These are phyloP conservation scores for Heliconius melpomene DNA, from an alignment of 1,140 invertebrate species.

Conservation along the genomic window DNA sequence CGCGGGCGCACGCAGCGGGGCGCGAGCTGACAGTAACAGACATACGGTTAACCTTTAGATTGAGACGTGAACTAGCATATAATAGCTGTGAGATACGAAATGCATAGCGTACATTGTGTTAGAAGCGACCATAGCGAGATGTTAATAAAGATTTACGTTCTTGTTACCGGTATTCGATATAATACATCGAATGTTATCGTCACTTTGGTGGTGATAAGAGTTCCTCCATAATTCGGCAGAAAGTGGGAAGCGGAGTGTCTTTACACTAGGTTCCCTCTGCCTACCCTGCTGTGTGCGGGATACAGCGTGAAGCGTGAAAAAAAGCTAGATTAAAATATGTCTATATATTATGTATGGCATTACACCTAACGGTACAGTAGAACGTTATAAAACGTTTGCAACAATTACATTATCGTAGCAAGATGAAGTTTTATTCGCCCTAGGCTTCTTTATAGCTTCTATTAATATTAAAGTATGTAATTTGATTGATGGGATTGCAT, in stretches of 20 bases:
- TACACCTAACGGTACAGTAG: not conserved
- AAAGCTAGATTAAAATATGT: too few relatives aligned
- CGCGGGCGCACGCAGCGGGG: conserved; percentile 69
- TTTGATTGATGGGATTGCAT: not conserved
- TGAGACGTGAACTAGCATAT: conserved; percentile 75
- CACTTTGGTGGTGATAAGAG: too few relatives aligned
- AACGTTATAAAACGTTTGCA: conserved; percentile 18
- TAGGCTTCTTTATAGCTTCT: conserved; percentile 22
- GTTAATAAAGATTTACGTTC: not conserved
- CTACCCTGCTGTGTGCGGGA: too few relatives aligned
- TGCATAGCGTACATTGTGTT: conserved; percentile 36
- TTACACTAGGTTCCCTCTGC: too few relatives aligned
- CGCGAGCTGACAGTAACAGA: conserved; percentile 77
- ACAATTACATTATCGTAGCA: conserved; percentile 25
- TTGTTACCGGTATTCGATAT: not conserved
- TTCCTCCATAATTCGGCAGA: too few relatives aligned
- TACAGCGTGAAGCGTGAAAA: too few relatives aligned
- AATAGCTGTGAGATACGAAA: conserved; percentile 54
- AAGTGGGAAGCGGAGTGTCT: too few relatives aligned
- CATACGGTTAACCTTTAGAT: conserved; percentile 79
- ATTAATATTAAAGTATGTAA: conserved; percentile 4
- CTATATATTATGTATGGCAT: not conserved
- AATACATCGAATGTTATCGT: too few relatives aligned
- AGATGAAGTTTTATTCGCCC: conserved; percentile 22
- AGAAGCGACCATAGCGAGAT: conserved; percentile 2